Evolutionary conservation across 2,888 invertebrate species (phyloP), one percentile per base, ranked within the genome.

Genomic region (Dynastes tityus): DNA sequence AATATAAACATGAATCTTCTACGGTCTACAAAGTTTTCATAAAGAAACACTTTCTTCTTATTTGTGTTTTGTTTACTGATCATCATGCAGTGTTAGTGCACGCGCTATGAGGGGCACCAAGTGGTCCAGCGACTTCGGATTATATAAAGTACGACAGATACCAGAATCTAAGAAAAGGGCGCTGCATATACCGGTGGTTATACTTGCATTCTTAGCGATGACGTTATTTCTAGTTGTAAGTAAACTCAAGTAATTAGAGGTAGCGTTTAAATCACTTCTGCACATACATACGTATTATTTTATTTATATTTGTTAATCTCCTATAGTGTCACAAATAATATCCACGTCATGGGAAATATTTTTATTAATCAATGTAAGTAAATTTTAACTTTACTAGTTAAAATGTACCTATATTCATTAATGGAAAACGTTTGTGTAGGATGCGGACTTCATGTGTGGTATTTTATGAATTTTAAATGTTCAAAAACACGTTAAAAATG

Each of bases 91-190:
- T 65, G 29, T 53, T 53, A 37, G 32, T 76, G 64, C 16, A 53
- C 45, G 49, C 58, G 61, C 67, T 70, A 75, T 65, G 65, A 61
- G 55, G 11, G 53, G 16, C 61, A 65, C 37, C 27, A 82, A 81
- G 81, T 83, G 82, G 79, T 83, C 82, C n/a, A 80, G 83, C 6
- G 84, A 85, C 80, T 85, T 86, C 76, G 85, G 85, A 63, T 80
- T 85, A 29, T 83, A 83, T 78, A 85, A 82, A 80, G 81, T 83
- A 76, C 67, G 78, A 80, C 67, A 79, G 80, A 81, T 40, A 16
- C 58, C 55, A 58, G 73, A 82, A 63, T 32, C 73, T 64, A 76
- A 81, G 55, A 81, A 80, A 68, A 79, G 79, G 13, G 61, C 81
- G 29, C 77, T 76, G 45, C 64, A 64, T 16, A 63, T 81, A 37